Percentiles rank a stretch among this genome's conserved stretches.
These are phyloP conservation scores for Arvicanthis niloticus DNA, from an alignment of 2,113 vertebrate species.

Conservation along the genomic window DNA sequence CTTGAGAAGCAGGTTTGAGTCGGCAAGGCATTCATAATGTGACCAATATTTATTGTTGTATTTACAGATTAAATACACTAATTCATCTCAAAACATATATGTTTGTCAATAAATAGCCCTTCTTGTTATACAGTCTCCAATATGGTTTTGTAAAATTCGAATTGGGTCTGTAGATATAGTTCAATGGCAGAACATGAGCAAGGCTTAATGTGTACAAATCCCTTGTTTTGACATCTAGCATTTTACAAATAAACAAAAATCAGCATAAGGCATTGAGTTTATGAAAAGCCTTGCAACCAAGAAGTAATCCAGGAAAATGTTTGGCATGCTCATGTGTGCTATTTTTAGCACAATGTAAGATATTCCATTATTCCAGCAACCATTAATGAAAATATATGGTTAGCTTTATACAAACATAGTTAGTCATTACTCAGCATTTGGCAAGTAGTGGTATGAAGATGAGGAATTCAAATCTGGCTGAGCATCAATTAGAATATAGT, in stretches of 20 bases:
- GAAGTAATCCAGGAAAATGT: not conserved
- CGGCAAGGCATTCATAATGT: not conserved
- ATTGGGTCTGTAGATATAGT: not conserved
- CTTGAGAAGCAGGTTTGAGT: not conserved
- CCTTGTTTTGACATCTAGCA: not conserved
- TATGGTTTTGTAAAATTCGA: not conserved
- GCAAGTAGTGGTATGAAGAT: not conserved
- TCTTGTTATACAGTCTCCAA: not conserved
- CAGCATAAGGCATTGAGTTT: not conserved
- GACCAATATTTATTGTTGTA: not conserved
- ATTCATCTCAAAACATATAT: not conserved
- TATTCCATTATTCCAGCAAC: not conserved
- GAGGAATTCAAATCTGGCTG: not conserved
- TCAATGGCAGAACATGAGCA: not conserved
- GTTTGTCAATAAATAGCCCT: not conserved
- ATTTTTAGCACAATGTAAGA: conserved; percentile 12
- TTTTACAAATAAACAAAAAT: not conserved
- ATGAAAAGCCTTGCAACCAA: not conserved
- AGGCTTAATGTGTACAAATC: too few species aligned
- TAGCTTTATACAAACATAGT: not conserved
- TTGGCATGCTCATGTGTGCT: not conserved
- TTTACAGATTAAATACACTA: not conserved
- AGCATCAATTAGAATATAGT: not conserved
- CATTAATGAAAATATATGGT: not conserved
- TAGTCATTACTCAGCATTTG: not conserved